Percentiles rank a stretch among this genome's conserved stretches.
phyloP scores from a whole-genome alignment of 2,888 invertebrate species.

The Choristoneura rosaceana region DNA sequence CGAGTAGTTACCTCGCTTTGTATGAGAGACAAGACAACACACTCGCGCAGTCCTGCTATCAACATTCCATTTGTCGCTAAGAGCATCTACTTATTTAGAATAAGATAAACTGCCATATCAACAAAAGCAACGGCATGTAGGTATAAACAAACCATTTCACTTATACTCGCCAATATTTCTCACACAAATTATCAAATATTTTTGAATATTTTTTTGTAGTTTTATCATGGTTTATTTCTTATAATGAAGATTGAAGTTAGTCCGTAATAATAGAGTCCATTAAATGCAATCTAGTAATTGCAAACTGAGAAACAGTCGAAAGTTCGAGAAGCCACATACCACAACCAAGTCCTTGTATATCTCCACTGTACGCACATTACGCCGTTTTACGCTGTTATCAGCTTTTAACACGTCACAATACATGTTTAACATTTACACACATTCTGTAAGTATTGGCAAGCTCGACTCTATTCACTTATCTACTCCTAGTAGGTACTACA shows the following conservation, averaged over 20 bases:
- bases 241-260: constrained; percentile 40
- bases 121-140: not conserved
- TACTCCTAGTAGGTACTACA: too few species aligned
- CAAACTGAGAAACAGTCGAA: constrained; percentile 23
- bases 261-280: constrained; percentile 36
- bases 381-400: constrained; percentile 5
- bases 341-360: constrained; percentile 10
- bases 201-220: constrained; percentile 41
- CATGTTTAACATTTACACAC: constrained; percentile 2
- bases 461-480: not conserved
- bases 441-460: constrained; percentile 8
- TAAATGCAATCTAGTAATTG: constrained; percentile 41
- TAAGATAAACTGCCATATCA: not conserved
- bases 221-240: constrained; percentile 37
- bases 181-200: constrained; percentile 41
- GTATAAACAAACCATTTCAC: not conserved
- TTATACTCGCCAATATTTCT: constrained; percentile 24
- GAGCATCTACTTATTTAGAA: not conserved
- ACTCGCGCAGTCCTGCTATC: not conserved
- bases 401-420: not conserved
- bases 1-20: not conserved
- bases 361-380: constrained; percentile 19
- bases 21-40: not conserved
- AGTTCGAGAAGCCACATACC: constrained; percentile 10
- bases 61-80: not conserved